These are phyloP conservation scores for Latrodectus hesperus DNA, from an alignment of 2,888 invertebrate species.

Conservation along the genomic window DNA sequence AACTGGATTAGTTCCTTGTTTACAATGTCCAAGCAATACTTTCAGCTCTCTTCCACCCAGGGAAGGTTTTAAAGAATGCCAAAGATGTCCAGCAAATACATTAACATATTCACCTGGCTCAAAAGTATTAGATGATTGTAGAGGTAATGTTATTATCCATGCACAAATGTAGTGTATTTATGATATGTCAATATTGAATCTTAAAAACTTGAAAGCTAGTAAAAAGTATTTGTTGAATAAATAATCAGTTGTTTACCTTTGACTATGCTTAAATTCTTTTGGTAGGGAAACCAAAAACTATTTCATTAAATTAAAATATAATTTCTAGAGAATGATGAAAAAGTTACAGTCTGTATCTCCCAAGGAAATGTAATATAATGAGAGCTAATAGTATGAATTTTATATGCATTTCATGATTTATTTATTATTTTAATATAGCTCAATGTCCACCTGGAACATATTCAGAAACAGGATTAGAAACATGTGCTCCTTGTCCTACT, in stretches of 20 bases:
- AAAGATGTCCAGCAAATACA: conserved; percentile 90
- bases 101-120: conserved; percentile 95
- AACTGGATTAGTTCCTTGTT: conserved; percentile 92
- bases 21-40: conserved; percentile 94
- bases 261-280: no score
- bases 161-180: no score
- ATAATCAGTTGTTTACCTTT: no score
- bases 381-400: no score
- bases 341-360: no score
- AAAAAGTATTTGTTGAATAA: no score
- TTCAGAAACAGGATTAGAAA: conserved; percentile 93
- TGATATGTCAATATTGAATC: no score
- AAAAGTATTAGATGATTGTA: conserved; percentile 85
- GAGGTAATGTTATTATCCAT: conserved; percentile 74
- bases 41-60: conserved; percentile 90
- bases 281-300: no score
- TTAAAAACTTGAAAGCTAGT: no score
- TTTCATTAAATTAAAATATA: no score
- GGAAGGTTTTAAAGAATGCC: conserved; percentile 94
- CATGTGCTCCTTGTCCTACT: conserved; percentile 92
- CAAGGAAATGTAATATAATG: no score
- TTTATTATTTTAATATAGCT: conserved; percentile 20
- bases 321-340: no score
- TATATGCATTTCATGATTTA: not conserved
- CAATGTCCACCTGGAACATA: conserved; percentile 91